phyloP scores from a whole-genome alignment of 2,113 vertebrate genomes.

The Morphnarchus princeps region DNA sequence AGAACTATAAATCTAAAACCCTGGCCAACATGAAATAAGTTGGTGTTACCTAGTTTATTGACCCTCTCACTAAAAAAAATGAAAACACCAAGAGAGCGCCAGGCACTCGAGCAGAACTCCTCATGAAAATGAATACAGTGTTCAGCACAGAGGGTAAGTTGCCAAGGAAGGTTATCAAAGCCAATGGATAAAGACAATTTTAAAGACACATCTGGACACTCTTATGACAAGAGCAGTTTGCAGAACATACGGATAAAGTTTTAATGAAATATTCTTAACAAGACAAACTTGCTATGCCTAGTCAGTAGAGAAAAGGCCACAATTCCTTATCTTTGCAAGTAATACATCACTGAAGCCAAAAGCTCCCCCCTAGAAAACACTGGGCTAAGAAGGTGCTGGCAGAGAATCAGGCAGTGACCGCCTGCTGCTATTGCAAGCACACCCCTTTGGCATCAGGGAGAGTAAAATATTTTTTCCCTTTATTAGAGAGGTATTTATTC shows the following conservation, averaged over 20 bases:
- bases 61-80: background rate
- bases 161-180: constrained; percentile 30
- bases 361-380: background rate
- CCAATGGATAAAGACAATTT: constrained; percentile 9
- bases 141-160: background rate
- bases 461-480: background rate
- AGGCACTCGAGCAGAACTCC: background rate
- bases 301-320: background rate
- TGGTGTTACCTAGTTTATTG: background rate
- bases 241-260: background rate
- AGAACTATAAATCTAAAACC: background rate
- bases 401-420: background rate
- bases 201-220: constrained; percentile 31
- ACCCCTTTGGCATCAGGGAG: background rate
- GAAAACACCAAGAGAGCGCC: background rate
- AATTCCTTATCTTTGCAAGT: background rate
- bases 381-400: background rate
- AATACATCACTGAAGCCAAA: background rate
- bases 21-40: background rate
- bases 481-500: background rate
- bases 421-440: background rate
- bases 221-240: background rate
- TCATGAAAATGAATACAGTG: background rate
- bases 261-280: constrained; percentile 27
- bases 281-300: background rate